Evolutionary conservation across 1,140 invertebrate species (phyloP).

Genomic region (Eubasilissa regina): DNA sequence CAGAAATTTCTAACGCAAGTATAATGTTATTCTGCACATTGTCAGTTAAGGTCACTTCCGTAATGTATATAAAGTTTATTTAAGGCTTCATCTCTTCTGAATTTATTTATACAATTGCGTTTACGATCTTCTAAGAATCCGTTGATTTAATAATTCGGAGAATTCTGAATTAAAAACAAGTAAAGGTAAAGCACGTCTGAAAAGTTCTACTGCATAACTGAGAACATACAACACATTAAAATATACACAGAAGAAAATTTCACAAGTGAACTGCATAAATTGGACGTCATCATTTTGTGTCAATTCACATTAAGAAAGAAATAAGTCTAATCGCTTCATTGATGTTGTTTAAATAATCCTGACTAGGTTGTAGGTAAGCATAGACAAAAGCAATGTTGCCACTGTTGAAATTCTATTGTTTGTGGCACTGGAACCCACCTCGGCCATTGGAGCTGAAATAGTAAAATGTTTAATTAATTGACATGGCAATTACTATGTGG

Average conservation of each 20-base stretch:
- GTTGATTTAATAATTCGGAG: neutral
- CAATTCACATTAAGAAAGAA: conserved; percentile 3
- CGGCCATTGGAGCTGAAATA: conserved; percentile 43
- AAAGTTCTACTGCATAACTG: neutral
- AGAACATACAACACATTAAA: neutral
- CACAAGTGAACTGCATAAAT: neutral
- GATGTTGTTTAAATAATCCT: conserved; percentile 37
- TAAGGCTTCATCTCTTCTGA: neutral
- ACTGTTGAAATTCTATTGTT: conserved; percentile 1
- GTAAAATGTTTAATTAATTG: too few species aligned
- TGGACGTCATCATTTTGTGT: neutral
- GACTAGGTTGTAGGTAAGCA: conserved; percentile 47
- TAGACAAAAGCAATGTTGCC: conserved; percentile 31
- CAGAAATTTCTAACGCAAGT: neutral
- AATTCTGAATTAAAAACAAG: neutral
- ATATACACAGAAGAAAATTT: neutral
- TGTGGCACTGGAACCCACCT: conserved; percentile 22
- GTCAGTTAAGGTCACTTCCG: neutral
- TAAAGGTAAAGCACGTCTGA: neutral
- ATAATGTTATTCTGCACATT: neutral
- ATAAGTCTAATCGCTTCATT: neutral
- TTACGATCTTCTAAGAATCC: neutral
- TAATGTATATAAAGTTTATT: neutral
- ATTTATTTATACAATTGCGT: neutral
- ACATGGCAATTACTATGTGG: too few species aligned